These are phyloP conservation scores for Clarias platycephalus DNA, from an alignment of 2,797 vertebrate species.

Conservation along the genomic window DNA sequence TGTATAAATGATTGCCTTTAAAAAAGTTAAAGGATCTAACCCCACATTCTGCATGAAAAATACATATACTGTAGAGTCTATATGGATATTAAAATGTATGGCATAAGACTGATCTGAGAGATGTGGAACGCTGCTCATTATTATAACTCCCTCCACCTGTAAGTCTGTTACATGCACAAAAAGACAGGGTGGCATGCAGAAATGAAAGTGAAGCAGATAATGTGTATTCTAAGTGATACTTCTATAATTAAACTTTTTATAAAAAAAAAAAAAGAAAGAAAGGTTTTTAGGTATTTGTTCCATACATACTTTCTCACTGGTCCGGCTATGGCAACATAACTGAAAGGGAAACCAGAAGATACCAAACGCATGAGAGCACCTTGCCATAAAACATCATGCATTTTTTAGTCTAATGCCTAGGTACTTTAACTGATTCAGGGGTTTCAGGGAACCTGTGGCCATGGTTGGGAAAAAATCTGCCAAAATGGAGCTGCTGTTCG, in stretches of 20 bases:
- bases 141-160: neutral
- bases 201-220: neutral
- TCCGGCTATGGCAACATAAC: neutral
- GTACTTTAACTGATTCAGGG: neutral
- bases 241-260: neutral
- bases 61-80: too few species aligned
- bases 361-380: slow-evolving; percentile 10
- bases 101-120: neutral
- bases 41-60: too few species aligned
- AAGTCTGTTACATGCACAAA: neutral
- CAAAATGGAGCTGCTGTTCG: slow-evolving; percentile 21
- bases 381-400: slow-evolving; percentile 8
- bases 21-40: neutral
- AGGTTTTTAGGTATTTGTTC: neutral
- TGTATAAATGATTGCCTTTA: neutral
- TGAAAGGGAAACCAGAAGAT: neutral
- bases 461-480: neutral
- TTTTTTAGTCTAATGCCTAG: neutral
- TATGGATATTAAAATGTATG: neutral
- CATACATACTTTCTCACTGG: neutral
- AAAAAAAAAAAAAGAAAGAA: neutral
- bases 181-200: neutral
- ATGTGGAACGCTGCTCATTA: neutral
- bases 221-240: neutral
- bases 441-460: slow-evolving; percentile 19